These are phyloP conservation scores for Amblyopsis hoosieri DNA, from an alignment of 2,797 vertebrate species.

Conservation along the genomic window DNA sequence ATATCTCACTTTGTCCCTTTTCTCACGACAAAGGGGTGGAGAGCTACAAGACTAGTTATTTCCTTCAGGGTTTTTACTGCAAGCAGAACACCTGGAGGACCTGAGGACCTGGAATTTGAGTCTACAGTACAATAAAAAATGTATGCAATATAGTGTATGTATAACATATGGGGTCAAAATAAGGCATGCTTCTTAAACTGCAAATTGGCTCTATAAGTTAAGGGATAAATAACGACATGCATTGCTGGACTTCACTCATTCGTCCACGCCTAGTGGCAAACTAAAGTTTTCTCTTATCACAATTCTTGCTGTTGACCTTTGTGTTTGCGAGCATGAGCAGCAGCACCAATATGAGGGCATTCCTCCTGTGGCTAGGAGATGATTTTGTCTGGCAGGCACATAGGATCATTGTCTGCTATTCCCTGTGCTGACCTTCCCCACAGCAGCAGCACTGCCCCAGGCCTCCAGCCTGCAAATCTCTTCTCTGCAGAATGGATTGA, in stretches of 20 bases:
- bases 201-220: constrained; percentile 39
- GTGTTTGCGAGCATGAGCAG: constrained; percentile 63
- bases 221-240: constrained; percentile 50
- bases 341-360: constrained; percentile 31
- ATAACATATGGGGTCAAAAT: constrained; percentile 42
- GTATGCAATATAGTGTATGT: too few relatives aligned
- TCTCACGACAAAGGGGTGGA: too few relatives aligned
- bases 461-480: constrained; percentile 68
- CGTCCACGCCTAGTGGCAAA: constrained; percentile 56
- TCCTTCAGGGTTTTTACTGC: constrained; percentile 44
- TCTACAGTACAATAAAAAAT: constrained; percentile 30
- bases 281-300: constrained; percentile 51
- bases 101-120: constrained; percentile 34
- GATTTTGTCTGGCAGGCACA: constrained; percentile 66
- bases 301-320: constrained; percentile 62
- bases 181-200: constrained; percentile 58
- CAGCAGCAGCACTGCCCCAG: constrained; percentile 64
- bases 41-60: neutral
- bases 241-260: constrained; percentile 55
- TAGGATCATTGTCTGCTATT: constrained; percentile 62
- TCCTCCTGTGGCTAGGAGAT: constrained; percentile 57
- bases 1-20: too few relatives aligned
- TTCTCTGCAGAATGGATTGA: constrained; percentile 66
- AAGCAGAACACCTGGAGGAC: constrained; percentile 64
- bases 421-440: constrained; percentile 59